Evolutionary conservation across 2,888 invertebrate species (phyloP).

Genomic region (Theretra japonica): DNA sequence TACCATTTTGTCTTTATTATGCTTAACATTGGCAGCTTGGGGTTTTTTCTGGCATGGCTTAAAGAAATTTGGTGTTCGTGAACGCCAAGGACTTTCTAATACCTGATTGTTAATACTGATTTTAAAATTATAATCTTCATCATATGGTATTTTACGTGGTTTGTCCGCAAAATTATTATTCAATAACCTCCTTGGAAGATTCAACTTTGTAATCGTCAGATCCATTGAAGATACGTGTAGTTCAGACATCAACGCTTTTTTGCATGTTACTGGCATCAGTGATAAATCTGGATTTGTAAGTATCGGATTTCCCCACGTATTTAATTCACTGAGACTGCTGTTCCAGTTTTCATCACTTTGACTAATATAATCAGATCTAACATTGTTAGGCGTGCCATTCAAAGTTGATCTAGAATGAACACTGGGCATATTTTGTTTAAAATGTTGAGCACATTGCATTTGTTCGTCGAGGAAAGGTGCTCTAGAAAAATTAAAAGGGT

Average conservation of each 20-base stretch:
- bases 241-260: slow-evolving; percentile 16
- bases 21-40: slow-evolving; percentile 29
- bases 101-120: slow-evolving; percentile 79
- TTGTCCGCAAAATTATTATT: neutral
- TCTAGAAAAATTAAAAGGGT: slow-evolving; percentile 47
- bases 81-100: slow-evolving; percentile 85
- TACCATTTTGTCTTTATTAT: slow-evolving; percentile 45
- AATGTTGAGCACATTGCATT: slow-evolving; percentile 26
- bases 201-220: slow-evolving; percentile 16
- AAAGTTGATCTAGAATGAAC: neutral
- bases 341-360: neutral
- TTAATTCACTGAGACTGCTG: neutral
- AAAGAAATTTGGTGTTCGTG: slow-evolving; percentile 67
- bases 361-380: neutral
- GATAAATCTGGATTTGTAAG: slow-evolving; percentile 14
- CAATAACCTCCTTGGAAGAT: neutral
- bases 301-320: slow-evolving; percentile 3
- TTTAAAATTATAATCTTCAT: slow-evolving; percentile 37
- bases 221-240: slow-evolving; percentile 9
- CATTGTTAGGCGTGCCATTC: neutral
- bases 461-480: slow-evolving; percentile 16
- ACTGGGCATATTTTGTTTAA: slow-evolving; percentile 16
- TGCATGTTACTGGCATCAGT: neutral
- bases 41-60: slow-evolving; percentile 65
- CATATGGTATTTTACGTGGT: too few relatives aligned